phyloP scores from a whole-genome alignment of 2,888 invertebrate genomes.

The Amblyjoppa fuscipennis region DNA sequence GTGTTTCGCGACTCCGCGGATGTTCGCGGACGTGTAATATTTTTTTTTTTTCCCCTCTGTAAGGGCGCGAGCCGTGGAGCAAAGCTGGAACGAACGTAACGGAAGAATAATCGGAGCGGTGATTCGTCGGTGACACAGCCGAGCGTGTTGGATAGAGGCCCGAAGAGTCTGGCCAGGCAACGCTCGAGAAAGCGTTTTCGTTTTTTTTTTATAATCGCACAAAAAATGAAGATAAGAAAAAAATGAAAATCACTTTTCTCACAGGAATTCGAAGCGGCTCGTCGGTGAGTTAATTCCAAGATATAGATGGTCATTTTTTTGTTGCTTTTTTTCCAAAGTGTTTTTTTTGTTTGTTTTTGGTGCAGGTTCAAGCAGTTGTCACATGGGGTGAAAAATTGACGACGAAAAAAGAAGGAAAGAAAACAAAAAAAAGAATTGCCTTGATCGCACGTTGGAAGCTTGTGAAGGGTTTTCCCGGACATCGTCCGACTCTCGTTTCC shows the following conservation, averaged over 20 bases:
- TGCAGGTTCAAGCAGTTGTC: constrained; percentile 1
- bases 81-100: constrained; percentile 26
- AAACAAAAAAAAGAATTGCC: no score
- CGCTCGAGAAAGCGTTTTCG: constrained; percentile 61
- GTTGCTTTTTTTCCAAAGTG: neutral
- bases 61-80: constrained; percentile 27
- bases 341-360: constrained; percentile 17
- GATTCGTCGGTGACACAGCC: constrained; percentile 15
- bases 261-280: constrained; percentile 24
- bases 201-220: constrained; percentile 15
- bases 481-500: neutral
- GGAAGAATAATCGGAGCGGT: neutral
- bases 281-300: constrained; percentile 4
- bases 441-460: constrained; percentile 1
- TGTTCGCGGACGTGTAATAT: constrained; percentile 7
- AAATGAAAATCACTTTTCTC: constrained; percentile 72
- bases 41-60: neutral
- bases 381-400: constrained; percentile 5
- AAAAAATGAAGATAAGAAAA: constrained; percentile 5
- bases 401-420: neutral
- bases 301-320: constrained; percentile 5
- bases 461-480: neutral
- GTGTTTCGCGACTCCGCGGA: constrained; percentile 28
- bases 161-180: constrained; percentile 49
- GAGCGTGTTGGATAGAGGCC: constrained; percentile 13